Percentiles rank a stretch among this genome's conserved stretches.
phyloP scores from a whole-genome alignment of 2,113 vertebrate genomes.

The Cavia aperea region DNA sequence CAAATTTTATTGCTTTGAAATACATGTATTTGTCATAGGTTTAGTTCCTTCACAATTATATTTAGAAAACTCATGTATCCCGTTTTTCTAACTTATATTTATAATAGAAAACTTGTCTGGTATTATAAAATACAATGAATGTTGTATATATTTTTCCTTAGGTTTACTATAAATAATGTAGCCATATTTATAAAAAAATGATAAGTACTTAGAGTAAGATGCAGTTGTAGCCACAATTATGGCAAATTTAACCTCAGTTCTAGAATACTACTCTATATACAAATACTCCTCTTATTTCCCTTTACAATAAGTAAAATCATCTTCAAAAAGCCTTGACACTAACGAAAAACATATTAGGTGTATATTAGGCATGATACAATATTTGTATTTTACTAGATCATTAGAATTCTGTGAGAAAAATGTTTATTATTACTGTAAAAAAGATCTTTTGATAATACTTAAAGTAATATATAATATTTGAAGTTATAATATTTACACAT shows the following conservation, averaged over 20 bases:
- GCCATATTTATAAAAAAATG: background rate
- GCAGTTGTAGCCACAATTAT: background rate
- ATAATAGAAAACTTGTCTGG: constrained; percentile 22
- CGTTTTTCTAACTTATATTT: constrained; percentile 50
- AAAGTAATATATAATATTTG: background rate
- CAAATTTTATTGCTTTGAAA: constrained; percentile 32
- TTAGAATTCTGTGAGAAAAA: constrained; percentile 18
- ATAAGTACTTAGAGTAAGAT: background rate
- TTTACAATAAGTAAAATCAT: constrained; percentile 28
- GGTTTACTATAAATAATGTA: constrained; percentile 40
- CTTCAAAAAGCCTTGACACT: constrained; percentile 2
- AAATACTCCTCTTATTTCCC: background rate
- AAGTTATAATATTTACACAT: too few relatives aligned
- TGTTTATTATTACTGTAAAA: background rate
- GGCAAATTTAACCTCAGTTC: background rate
- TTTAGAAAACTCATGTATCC: background rate
- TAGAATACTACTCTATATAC: background rate
- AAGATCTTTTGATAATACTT: background rate
- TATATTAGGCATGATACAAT: background rate
- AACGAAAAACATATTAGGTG: background rate
- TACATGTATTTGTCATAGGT: background rate
- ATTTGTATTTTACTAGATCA: background rate
- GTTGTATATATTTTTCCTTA: constrained; percentile 32
- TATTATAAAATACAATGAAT: constrained; percentile 47
- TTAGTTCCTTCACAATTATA: constrained; percentile 46